phyloP scores from a whole-genome alignment of 2,888 invertebrate species.

The Tolmerus cingulatus region DNA sequence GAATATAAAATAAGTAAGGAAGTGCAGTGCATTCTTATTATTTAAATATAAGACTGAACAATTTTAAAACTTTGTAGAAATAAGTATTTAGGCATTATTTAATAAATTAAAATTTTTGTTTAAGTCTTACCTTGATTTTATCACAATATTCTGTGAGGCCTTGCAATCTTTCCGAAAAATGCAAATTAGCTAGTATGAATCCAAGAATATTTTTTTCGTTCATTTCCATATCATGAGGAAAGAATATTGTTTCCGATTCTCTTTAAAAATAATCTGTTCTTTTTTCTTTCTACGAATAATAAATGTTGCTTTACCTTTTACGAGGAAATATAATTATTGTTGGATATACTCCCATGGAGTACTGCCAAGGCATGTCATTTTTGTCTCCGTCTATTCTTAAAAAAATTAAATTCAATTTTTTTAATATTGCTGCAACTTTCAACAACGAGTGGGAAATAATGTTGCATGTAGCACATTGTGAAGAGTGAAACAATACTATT shows the following conservation, averaged over 20 bases:
- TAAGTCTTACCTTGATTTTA: conserved; percentile 61
- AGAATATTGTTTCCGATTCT: conserved; percentile 76
- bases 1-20: too few relatives aligned
- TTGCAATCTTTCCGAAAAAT: conserved; percentile 65
- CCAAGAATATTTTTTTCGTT: conserved; percentile 66
- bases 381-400: conserved; percentile 80
- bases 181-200: conserved; percentile 76
- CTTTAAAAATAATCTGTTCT: conserved; percentile 55
- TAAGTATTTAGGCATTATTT: too few relatives aligned
- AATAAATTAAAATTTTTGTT: too few relatives aligned
- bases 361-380: conserved; percentile 85
- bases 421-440: conserved; percentile 71
- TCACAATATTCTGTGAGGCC: conserved; percentile 68
- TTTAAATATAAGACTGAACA: too few relatives aligned
- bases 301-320: conserved; percentile 65
- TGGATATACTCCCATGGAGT: conserved; percentile 79
- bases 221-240: conserved; percentile 66
- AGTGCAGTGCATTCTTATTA: too few relatives aligned
- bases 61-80: too few relatives aligned
- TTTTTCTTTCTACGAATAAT: neutral
- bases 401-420: conserved; percentile 67
- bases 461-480: conserved; percentile 79
- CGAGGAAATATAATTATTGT: conserved; percentile 82
- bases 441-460: conserved; percentile 74
- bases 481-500: conserved; percentile 79